A percentile compares a stretch with the other conserved stretches of the same genome.
Conservation (phyloP, 2,797 vertebrate species). For the Synaphobranchus kaupii region DNA sequence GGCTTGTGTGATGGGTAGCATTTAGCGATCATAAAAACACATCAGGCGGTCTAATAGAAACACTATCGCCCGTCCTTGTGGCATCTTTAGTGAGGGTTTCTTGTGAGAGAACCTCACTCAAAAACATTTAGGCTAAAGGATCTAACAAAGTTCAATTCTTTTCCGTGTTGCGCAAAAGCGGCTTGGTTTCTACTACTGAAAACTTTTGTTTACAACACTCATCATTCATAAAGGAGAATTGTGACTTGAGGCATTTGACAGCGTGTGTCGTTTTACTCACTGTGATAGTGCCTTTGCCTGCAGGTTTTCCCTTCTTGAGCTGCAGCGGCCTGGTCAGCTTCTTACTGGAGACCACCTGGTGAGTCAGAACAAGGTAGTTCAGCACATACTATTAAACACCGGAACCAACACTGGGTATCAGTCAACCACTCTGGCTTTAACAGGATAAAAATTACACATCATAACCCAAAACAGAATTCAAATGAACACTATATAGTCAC, state of each 20-base stretch:
- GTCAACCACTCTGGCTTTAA: neutral
- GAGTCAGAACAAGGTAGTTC: slow-evolving; percentile 51
- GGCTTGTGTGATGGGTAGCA: too few species aligned
- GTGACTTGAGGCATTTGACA: neutral
- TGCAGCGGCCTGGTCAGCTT: slow-evolving; percentile 82
- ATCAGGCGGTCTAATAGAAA: too few species aligned
- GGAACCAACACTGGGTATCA: neutral
- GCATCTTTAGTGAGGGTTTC: too few species aligned
- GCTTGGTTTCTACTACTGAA: neutral
- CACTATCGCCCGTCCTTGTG: too few species aligned
- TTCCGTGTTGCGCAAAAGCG: neutral
- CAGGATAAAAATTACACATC: neutral
- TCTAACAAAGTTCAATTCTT: too few species aligned
- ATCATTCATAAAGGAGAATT: neutral
- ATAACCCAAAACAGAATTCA: neutral
- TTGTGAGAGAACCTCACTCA: too few species aligned
- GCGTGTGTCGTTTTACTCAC: slow-evolving; percentile 60
- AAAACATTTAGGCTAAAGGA: too few species aligned
- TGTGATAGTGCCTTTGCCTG: slow-evolving; percentile 85
- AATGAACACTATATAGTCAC: neutral
- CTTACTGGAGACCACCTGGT: slow-evolving; percentile 82
- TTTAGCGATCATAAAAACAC: too few species aligned
- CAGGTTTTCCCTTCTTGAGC: slow-evolving; percentile 87
- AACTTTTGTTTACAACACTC: neutral
- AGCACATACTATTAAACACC: neutral